Conservation (phyloP, 2,888 invertebrate genomes). For the Chalcosyrphus nemorum region DNA sequence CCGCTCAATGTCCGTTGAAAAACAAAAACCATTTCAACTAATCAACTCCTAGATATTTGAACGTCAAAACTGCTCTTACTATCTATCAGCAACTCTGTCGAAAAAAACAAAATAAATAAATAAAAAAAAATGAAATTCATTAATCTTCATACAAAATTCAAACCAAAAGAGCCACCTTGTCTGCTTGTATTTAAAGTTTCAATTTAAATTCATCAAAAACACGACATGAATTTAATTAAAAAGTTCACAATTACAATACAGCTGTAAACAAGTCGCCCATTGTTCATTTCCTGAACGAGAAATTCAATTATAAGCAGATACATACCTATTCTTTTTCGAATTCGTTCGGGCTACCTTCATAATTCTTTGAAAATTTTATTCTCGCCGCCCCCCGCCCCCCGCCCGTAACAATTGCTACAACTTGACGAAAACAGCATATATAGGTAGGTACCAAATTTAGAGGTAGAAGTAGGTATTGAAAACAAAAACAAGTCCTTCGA, state of each 20-base stretch:
- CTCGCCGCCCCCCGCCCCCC: no score
- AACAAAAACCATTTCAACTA: neutral
- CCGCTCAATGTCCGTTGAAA: no score
- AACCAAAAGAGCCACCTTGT: neutral
- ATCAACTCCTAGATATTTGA: neutral
- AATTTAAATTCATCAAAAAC: constrained; percentile 37
- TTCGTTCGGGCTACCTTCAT: neutral
- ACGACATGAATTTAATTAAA: constrained; percentile 50
- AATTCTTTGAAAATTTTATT: neutral
- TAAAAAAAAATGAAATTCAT: neutral
- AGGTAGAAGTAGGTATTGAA: neutral
- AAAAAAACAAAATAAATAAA: no score
- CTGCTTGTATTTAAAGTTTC: constrained; percentile 16
- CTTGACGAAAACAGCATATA: constrained; percentile 27
- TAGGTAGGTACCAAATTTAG: neutral
- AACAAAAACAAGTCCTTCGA: constrained; percentile 10
- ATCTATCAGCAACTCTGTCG: neutral
- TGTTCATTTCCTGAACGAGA: constrained; percentile 30
- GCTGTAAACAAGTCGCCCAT: constrained; percentile 49
- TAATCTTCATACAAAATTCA: neutral
- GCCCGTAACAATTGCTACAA: neutral
- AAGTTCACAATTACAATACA: constrained; percentile 44
- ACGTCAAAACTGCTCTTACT: neutral
- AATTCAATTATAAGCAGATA: constrained; percentile 48
- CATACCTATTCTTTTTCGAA: constrained; percentile 1